Evolutionary conservation across 2,113 vertebrate species (phyloP), one percentile per base, ranked within the genome.

Genomic region (Pachycephala philippinensis): DNA sequence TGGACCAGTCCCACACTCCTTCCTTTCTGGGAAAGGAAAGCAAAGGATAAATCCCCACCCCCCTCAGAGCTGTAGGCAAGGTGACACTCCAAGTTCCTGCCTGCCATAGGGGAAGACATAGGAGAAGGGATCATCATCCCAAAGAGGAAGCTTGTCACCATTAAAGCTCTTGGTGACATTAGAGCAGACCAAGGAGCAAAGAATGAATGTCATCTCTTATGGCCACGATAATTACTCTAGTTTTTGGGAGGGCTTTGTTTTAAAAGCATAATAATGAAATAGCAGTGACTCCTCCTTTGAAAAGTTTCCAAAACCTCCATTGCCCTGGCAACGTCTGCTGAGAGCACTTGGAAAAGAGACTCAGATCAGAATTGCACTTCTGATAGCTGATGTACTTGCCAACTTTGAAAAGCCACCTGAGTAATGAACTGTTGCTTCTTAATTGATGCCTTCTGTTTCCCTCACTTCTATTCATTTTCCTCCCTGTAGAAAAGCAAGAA

Each of bases 401-500:
- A 91, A 10, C 63, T 96, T 88, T 77, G 69, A 96, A 96, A 97
- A 95, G 84, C 21, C 89, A 93, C 80, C 89, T 93, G 83, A 96
- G 91, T 66, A 94, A 89, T 37, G 88, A 95, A 88, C 75, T 89
- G 7, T 70, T 92, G 76, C 59, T 57, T 92, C 50, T 71, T 90
- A 88, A 94, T n/a, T 90, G 63, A 84, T 65, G 35, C 71, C 63
- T 95, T 89, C 59, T 92, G 81, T 93, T 93, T 91, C 60, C 42
- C 23, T 86, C 91, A 81, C n/a, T 72, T 84, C 53, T 61, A 50
- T 71, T 64, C 52, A 74, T 66, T 91, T 69, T 56, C 17, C 44
- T 78, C 71, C 49, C 65, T 63, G 11, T 63, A 37, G 35, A 50
- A 82, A 75, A 87, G 22, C n/a, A 86, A 86, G 44, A 61, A 75